Evolutionary conservation across 2,113 vertebrate species (phyloP).

Genomic region (Hippocampus abdominalis): DNA sequence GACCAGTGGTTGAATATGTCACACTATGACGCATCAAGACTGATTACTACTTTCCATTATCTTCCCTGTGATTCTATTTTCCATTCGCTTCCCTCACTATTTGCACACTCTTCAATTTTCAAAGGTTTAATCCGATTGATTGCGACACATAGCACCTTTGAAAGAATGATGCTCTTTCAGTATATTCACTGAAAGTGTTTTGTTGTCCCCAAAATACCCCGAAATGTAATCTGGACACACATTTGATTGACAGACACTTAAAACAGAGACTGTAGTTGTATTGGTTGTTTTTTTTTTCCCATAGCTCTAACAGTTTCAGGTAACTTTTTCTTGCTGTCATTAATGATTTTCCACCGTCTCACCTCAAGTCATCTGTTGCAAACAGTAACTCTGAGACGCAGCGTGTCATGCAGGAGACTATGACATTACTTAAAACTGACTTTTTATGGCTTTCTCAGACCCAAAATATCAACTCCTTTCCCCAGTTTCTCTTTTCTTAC

Average conservation of each 20-base stretch:
- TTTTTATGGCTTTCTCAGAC: too few relatives aligned
- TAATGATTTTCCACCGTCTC: too few relatives aligned
- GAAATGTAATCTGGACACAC: slow-evolving; percentile 25
- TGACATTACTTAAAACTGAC: too few relatives aligned
- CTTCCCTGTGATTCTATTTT: neutral
- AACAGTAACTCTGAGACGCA: too few relatives aligned
- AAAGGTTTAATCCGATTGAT: slow-evolving; percentile 55
- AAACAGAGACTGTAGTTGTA: slow-evolving; percentile 17
- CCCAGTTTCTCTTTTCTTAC: too few relatives aligned
- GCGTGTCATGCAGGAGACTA: too few relatives aligned
- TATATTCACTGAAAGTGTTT: slow-evolving; percentile 42
- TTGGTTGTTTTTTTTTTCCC: slow-evolving; percentile 13
- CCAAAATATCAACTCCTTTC: too few relatives aligned
- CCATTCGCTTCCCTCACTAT: slow-evolving; percentile 3
- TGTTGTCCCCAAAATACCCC: slow-evolving; percentile 27
- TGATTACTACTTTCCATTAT: neutral
- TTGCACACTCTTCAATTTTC: slow-evolving; percentile 37
- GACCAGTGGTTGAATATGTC: too few relatives aligned
- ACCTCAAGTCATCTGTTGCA: too few relatives aligned
- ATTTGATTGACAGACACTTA: slow-evolving; percentile 16
- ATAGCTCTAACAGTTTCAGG: slow-evolving; percentile 8
- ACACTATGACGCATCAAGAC: too few relatives aligned
- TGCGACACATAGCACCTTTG: slow-evolving; percentile 30
- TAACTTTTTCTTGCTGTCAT: slow-evolving; percentile 6
- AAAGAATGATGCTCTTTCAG: slow-evolving; percentile 42